Evolutionary conservation across 2,888 invertebrate genomes (phyloP), one percentile per base, ranked within the genome.

Genomic region (Oegoconia quadripuncta): DNA sequence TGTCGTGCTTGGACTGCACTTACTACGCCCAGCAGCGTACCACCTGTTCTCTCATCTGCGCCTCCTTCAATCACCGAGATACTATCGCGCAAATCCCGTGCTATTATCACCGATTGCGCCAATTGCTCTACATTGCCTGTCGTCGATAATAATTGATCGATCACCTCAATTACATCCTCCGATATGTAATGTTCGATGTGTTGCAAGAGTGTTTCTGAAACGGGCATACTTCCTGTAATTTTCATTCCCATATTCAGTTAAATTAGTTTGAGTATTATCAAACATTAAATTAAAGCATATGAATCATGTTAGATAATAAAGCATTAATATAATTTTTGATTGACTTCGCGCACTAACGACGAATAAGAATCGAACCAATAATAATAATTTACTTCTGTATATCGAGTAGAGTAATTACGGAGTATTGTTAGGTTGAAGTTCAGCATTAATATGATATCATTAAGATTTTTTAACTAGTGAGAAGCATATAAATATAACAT

Each of bases 161-260:
- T 8, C 1, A 37, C 38, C 7, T 42, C 23, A 3, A 32, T 23
- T 15, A 42, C 15, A 0, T 39, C 23, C 11, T 46, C 29, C 3
- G 39, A 41, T 6, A 39, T 33, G 16, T 41, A 50, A 27, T 46
- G 20, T 1, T 48, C 33, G 32, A 50, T 36, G 14, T 47, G 45
- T 37, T 46, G 28, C 18, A 42, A 34, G 2, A 48, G 34, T 23
- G 37, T 32, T 31, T 44, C 49, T 50, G 49, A 36, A 50, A 49
- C 25, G 13, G 27, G 13, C 5, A 27, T 27, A 27, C 25, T 37
- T 15, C 17, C 17, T 37, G 30, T 37, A 32, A 26, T 18, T 32
- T 33, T 32, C 25, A 4, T 14, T 33, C 14, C 9, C 33, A 33
- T 7, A 3, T 16, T 8, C 15, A 11, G 16, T 5, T 7, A 13